Base-by-base conservation (phyloP, 2,888 invertebrate species). In the Miltochrista miniata region DNA sequence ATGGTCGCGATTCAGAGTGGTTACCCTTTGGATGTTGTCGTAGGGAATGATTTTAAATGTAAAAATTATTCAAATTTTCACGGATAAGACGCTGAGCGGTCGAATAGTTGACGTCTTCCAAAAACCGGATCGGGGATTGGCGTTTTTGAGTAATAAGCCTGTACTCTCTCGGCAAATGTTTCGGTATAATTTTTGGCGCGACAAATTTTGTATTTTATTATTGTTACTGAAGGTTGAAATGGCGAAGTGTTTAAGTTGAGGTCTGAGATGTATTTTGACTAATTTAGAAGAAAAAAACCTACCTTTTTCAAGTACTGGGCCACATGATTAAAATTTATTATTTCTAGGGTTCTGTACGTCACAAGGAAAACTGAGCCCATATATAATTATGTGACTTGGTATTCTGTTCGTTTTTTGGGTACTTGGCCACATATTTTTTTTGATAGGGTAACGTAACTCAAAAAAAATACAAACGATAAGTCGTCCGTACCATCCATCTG, bases 41-140 rank as follows among this genome's bases (percentile, higher is more conserved):
- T 85, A 81, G 84, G 86, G 85, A 90, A 90, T 90, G 91, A 91
- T 91, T 91, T 90, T 91, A 91, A 91, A 91, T 91, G 90, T 90
- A 90, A 90, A 90, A 91, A 91, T 91, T 91, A 91, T 91, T 90
- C 90, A 90, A 91, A 91, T 90, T 57, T 55, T 51, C 67, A 63
- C 70, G 89, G 87, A 86, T 87, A 87, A 88, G 88, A 78, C 79
- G 74, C 63, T 62, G 79, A 76, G 63, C 85, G 83, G 86, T 81
- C 85, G 83, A 88, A 84, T 83, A 83, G 81, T 81, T 81, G 81
- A 77, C 79, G 78, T 78, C 77, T 75, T 70, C 72, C 70, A 66
- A 74, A 69, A 74, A 77, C 72, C 68, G 78, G 80, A 81, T 85
- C 80, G 81, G 66, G 81, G 83, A 79, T 83, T 70, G 83, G 79